A percentile compares a stretch with the other conserved stretches of the same genome.
phyloP scores from a whole-genome alignment of 1,140 invertebrate genomes.

The Drosophila lini region DNA sequence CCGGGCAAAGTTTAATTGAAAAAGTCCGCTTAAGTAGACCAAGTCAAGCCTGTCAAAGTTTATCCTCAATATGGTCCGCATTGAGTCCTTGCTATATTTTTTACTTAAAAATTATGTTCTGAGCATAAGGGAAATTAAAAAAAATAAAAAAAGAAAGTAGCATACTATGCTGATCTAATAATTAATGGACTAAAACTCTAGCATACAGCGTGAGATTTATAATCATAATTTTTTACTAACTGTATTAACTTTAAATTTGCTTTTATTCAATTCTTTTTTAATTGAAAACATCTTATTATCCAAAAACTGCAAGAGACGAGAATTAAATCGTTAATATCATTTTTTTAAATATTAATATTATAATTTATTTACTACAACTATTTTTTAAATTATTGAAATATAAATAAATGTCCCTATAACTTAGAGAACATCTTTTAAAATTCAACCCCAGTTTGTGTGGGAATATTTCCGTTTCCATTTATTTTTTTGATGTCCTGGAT shows the following conservation, averaged over 20 bases:
- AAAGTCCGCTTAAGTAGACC: constrained; percentile 6
- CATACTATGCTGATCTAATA: no score
- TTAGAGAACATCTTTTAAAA: not conserved
- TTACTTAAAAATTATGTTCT: not conserved
- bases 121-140: not conserved
- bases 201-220: no score
- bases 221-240: no score
- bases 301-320: no score
- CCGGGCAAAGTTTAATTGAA: constrained; percentile 54
- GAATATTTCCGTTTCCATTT: constrained; percentile 20
- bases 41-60: constrained; percentile 1
- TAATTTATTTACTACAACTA: not conserved
- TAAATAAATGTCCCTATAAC: not conserved
- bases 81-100: not conserved
- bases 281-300: no score
- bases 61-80: not conserved
- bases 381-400: not conserved
- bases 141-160: not conserved
- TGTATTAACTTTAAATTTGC: no score
- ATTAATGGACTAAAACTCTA: not conserved
- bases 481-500: constrained; percentile 14
- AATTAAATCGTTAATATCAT: no score
- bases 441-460: not conserved
- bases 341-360: no score
- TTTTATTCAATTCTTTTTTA: no score